Evolutionary conservation across 2,888 invertebrate genomes (phyloP).

Genomic region (Pasiphila rectangulata): DNA sequence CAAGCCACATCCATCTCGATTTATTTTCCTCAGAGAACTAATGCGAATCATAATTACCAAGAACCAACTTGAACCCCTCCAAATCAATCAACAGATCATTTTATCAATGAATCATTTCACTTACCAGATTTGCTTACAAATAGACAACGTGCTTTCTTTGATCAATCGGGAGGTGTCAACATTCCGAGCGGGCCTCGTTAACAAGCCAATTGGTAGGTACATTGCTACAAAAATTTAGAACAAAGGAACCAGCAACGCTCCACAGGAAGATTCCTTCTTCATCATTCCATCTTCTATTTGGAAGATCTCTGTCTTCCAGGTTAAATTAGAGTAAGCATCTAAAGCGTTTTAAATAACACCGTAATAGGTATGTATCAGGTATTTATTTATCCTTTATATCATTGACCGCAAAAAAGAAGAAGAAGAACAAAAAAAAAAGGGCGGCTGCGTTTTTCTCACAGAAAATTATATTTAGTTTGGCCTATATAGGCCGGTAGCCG

Average conservation of each 20-base stretch:
- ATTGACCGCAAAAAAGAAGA: conserved; percentile 7
- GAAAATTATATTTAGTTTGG: too few relatives aligned
- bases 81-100: conserved; percentile 19
- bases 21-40: conserved; percentile 3
- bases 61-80: conserved; percentile 5
- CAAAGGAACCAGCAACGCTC: conserved; percentile 11
- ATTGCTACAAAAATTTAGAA: conserved; percentile 36
- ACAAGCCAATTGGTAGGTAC: conserved; percentile 63
- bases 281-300: too few relatives aligned
- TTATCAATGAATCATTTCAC: conserved; percentile 21
- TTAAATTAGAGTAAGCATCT: too few relatives aligned
- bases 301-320: too few relatives aligned
- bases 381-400: too few relatives aligned
- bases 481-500: too few relatives aligned
- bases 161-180: conserved; percentile 65
- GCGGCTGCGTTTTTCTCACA: too few relatives aligned
- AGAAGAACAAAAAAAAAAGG: background rate
- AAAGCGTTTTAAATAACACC: too few relatives aligned
- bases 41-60: conserved; percentile 16
- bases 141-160: conserved; percentile 60
- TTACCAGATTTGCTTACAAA: conserved; percentile 53
- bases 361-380: too few relatives aligned
- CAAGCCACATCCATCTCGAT: background rate
- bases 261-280: too few relatives aligned
- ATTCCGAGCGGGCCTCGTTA: conserved; percentile 66